Conservation (phyloP, 23 tunicate species). For the Botrylloides violaceus region DNA sequence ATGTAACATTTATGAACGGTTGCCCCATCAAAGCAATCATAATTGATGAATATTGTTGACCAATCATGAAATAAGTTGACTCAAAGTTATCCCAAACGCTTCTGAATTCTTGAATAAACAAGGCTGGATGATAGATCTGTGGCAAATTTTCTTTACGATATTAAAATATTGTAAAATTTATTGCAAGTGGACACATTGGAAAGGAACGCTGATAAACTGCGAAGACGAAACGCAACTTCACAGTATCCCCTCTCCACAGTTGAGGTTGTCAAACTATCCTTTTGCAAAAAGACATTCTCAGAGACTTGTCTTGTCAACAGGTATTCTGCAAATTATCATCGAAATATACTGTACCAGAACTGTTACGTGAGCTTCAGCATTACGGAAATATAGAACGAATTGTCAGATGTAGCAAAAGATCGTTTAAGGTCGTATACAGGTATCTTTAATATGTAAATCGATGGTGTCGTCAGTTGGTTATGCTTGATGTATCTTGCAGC, state of each 20-base stretch:
- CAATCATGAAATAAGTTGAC: too few relatives aligned
- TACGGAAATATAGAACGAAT: conserved; percentile 7
- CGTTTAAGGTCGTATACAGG: conserved; percentile 22
- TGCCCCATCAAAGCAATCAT: too few relatives aligned
- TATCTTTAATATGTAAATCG: background rate
- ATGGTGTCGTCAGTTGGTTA: background rate
- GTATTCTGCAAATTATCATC: conserved; percentile 14
- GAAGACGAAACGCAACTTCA: background rate
- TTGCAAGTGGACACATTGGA: conserved; percentile 6
- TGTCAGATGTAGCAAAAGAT: background rate
- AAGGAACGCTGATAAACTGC: background rate
- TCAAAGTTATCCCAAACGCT: too few relatives aligned
- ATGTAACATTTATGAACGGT: too few relatives aligned
- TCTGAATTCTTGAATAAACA: too few relatives aligned
- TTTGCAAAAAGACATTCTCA: background rate
- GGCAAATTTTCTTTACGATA: too few relatives aligned
- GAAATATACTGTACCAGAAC: background rate
- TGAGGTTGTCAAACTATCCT: conserved; percentile 1
- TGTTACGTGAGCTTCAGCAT: background rate
- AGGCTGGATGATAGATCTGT: too few relatives aligned
- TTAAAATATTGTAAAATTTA: too few relatives aligned
- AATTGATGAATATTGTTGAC: too few relatives aligned
- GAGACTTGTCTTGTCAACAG: background rate
- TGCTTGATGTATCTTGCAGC: background rate
- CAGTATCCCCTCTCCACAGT: conserved; percentile 20